Evolutionary conservation across 2,888 invertebrate species (phyloP).

Genomic region (Idaea biselata): DNA sequence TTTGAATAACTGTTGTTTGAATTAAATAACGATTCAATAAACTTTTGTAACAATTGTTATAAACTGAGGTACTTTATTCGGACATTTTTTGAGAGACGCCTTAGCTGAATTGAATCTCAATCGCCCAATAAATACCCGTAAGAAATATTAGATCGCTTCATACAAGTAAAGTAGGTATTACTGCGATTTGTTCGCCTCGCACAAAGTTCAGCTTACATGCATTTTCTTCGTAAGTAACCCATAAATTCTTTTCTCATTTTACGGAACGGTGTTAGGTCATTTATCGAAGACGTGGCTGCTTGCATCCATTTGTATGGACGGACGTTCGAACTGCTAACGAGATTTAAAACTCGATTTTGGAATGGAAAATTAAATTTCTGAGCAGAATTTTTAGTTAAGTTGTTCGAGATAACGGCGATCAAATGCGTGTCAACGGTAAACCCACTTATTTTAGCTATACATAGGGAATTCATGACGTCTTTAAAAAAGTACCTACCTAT

Average conservation of each 20-base stretch:
- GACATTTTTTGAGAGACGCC: not conserved
- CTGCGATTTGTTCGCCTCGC: not conserved
- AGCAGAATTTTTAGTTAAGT: not conserved
- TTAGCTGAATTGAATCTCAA: not conserved
- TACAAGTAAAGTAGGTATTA: conserved; percentile 2
- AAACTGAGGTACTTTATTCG: not conserved
- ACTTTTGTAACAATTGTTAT: not conserved
- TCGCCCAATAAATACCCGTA: not conserved
- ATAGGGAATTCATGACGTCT: not conserved
- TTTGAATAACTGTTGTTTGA: too few species aligned
- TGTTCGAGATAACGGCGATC: not conserved
- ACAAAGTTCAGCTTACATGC: conserved; percentile 38
- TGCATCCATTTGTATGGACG: conserved; percentile 26
- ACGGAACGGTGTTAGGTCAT: conserved; percentile 55
- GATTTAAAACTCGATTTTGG: conserved; percentile 8
- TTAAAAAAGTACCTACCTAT: not conserved
- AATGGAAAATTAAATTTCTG: not conserved
- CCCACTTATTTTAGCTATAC: not conserved
- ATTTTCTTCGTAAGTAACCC: conserved; percentile 46
- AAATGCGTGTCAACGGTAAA: not conserved
- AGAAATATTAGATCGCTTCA: not conserved
- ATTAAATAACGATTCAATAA: not conserved
- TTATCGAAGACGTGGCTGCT: conserved; percentile 54
- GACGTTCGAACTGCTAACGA: conserved; percentile 12
- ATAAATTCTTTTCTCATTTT: conserved; percentile 68